Conservation (phyloP, 2,888 invertebrate genomes). For the Dolomedes plantarius region DNA sequence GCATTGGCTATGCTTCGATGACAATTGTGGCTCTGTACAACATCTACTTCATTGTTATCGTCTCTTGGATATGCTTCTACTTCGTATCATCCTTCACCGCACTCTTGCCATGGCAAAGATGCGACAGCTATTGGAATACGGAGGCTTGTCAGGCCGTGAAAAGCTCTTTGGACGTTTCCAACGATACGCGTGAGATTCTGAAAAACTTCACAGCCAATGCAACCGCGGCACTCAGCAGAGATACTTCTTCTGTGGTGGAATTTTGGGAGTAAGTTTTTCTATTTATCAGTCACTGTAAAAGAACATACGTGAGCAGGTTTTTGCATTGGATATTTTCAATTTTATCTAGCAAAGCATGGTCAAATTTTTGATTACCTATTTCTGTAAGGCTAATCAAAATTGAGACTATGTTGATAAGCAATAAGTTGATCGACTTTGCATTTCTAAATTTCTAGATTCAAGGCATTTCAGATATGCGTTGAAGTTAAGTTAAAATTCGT, state of each 20-base stretch:
- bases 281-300: no score
- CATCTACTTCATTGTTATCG: conserved; percentile 73
- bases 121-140: conserved; percentile 78
- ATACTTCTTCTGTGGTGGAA: conserved; percentile 75
- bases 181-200: neutral
- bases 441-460: no score
- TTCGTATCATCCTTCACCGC: conserved; percentile 76
- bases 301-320: no score
- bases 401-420: no score
- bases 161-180: no score
- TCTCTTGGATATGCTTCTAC: conserved; percentile 73
- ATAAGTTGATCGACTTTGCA: no score
- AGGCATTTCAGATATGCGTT: no score
- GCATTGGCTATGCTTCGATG: conserved; percentile 74
- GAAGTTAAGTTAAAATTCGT: no score
- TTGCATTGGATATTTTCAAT: no score
- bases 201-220: neutral
- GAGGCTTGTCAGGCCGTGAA: conserved; percentile 75
- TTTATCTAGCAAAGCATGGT: no score
- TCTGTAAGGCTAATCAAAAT: no score
- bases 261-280: conserved; percentile 73
- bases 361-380: no score
- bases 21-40: conserved; percentile 73
- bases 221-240: neutral
- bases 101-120: conserved; percentile 77